Percentiles rank a stretch among this genome's conserved stretches.
Conservation (phyloP, 1,140 invertebrate genomes). For the Caenorhabditis brenneri region DNA sequence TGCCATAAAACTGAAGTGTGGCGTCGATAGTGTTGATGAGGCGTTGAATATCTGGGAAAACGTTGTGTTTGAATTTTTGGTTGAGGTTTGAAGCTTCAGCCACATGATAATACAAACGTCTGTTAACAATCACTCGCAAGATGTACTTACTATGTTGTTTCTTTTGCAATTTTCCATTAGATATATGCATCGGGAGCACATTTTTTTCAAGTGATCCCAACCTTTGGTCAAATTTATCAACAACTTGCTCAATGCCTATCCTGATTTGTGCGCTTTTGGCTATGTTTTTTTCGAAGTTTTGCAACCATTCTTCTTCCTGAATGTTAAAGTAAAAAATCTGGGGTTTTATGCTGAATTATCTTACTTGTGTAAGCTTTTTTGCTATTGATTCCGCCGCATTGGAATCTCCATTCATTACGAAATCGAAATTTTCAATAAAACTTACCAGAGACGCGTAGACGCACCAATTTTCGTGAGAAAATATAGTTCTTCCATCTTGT, state of each 20-base stretch:
- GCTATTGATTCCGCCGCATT: conserved; percentile 20
- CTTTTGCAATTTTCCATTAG: conserved; percentile 63
- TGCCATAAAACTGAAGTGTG: conserved; percentile 71
- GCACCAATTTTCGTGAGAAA: too few relatives aligned
- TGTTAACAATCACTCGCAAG: too few relatives aligned
- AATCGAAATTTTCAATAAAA: too few relatives aligned
- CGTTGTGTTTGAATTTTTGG: too few relatives aligned
- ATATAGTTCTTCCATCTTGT: too few relatives aligned
- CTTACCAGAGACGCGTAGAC: too few relatives aligned
- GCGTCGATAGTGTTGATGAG: conserved; percentile 69
- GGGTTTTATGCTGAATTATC: neutral
- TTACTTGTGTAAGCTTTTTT: neutral
- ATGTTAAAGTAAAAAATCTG: neutral
- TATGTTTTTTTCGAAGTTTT: conserved; percentile 58
- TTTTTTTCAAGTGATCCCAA: conserved; percentile 60
- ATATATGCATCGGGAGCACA: conserved; percentile 62
- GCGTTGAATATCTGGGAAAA: conserved; percentile 67
- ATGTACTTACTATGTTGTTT: conserved; percentile 69
- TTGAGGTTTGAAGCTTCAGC: too few relatives aligned
- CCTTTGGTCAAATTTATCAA: conserved; percentile 62
- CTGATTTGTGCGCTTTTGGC: conserved; percentile 54
- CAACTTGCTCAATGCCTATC: conserved; percentile 54
- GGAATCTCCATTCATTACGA: neutral
- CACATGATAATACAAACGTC: too few relatives aligned
- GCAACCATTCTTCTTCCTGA: conserved; percentile 68